Evolutionary conservation across 1,140 invertebrate species (phyloP).

Genomic region (Rhopalosiphum padi): DNA sequence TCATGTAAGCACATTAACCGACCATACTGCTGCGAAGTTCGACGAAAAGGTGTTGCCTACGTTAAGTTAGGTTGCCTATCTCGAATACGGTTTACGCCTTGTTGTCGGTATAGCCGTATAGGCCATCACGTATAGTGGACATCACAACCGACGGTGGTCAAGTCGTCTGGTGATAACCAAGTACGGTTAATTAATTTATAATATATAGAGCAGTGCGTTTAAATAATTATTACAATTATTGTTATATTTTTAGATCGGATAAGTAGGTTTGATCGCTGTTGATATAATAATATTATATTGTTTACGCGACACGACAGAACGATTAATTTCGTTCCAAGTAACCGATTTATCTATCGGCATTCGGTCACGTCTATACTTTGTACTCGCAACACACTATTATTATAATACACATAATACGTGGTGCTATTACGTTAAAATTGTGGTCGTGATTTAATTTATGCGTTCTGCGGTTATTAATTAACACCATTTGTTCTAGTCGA

Average conservation of each 20-base stretch:
- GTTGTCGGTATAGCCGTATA: no score
- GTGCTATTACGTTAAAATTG: background rate
- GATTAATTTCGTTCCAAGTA: background rate
- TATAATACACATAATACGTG: background rate
- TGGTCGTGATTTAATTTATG: background rate
- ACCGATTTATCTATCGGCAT: background rate
- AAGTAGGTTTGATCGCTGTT: background rate
- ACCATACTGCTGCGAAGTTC: background rate
- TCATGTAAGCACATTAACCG: no score
- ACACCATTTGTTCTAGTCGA: conserved; percentile 1
- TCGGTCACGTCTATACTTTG: background rate
- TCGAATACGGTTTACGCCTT: no score
- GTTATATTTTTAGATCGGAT: background rate
- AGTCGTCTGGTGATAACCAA: no score
- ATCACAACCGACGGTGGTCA: no score
- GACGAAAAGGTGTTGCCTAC: background rate
- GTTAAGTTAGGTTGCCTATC: background rate
- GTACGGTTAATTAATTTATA: no score
- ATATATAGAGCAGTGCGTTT: no score
- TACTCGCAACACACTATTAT: background rate
- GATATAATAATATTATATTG: background rate
- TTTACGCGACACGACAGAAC: background rate
- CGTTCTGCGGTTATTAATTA: background rate
- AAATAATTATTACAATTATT: no score
- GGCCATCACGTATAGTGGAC: no score